phyloP scores from a whole-genome alignment of 1,140 invertebrate species.

The Elysia chlorotica region DNA sequence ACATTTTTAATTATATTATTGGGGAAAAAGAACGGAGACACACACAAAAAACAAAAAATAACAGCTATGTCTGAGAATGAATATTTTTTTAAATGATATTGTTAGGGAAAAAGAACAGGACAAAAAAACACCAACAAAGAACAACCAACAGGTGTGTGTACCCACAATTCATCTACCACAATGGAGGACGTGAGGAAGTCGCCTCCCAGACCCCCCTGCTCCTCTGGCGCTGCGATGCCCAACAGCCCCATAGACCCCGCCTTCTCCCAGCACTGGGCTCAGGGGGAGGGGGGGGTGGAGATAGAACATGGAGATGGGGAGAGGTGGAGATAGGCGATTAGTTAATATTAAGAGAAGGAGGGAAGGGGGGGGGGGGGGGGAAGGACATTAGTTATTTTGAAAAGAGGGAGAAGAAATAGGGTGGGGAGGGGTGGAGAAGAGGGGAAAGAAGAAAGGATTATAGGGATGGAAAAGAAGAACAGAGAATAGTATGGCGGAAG shows the following conservation, averaged over 20 bases:
- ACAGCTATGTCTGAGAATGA: neutral
- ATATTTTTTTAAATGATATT: neutral
- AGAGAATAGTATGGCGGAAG: too few relatives aligned
- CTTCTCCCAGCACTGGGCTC: constrained; percentile 59
- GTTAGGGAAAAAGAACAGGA: neutral
- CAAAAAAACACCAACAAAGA: neutral
- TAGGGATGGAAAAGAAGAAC: too few relatives aligned
- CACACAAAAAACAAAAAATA: neutral
- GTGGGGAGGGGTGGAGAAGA: too few relatives aligned
- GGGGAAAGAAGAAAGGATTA: too few relatives aligned
- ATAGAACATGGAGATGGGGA: too few relatives aligned
- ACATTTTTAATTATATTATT: neutral
- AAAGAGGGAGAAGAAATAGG: too few relatives aligned
- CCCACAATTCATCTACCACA: constrained; percentile 64
- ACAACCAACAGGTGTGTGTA: neutral
- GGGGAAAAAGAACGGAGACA: neutral
- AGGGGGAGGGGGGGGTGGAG: too few relatives aligned
- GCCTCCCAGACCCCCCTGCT: constrained; percentile 63
- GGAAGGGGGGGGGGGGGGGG: too few relatives aligned
- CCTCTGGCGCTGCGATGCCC: constrained; percentile 60
- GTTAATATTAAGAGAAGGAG: too few relatives aligned
- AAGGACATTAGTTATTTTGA: too few relatives aligned
- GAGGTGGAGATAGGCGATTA: too few relatives aligned
- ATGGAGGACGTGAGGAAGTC: constrained; percentile 61
- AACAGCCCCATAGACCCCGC: constrained; percentile 63